Evolutionary conservation across 2,113 vertebrate species (phyloP).

Genomic region (Prunella fulvescens): DNA sequence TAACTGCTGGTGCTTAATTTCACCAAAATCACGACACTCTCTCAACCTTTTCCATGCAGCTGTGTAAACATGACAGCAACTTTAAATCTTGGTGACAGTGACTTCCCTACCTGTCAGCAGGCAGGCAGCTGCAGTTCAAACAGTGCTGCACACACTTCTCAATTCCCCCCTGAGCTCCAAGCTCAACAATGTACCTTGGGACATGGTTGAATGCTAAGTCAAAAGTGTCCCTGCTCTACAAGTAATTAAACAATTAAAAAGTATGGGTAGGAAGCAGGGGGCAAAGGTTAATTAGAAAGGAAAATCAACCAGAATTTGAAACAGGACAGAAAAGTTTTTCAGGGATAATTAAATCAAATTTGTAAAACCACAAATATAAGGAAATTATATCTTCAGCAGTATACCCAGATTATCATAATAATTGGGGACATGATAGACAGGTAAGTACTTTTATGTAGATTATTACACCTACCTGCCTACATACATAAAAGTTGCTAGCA

Average conservation of each 20-base stretch:
- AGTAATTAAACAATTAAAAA: constrained; percentile 23
- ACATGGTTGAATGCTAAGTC: background rate
- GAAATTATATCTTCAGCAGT: background rate
- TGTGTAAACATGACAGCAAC: constrained; percentile 50
- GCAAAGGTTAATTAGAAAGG: background rate
- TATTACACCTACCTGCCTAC: background rate
- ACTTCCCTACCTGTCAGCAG: background rate
- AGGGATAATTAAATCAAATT: background rate
- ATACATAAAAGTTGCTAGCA: background rate
- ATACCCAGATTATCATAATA: background rate
- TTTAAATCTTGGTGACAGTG: constrained; percentile 61
- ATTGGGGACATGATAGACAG: background rate
- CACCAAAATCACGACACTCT: constrained; percentile 5
- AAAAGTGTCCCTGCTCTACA: background rate
- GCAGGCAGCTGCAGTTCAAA: constrained; percentile 10
- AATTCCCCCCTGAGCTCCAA: background rate
- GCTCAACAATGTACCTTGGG: background rate
- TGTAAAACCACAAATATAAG: background rate
- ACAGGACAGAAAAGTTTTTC: background rate
- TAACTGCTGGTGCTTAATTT: constrained; percentile 32
- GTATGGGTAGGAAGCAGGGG: background rate
- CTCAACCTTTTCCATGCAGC: background rate
- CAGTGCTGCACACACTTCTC: background rate
- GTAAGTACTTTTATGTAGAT: background rate
- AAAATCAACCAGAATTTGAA: background rate